These are phyloP conservation scores for Leptosomus discolor DNA, from an alignment of 2,113 vertebrate species.

Conservation along the genomic window DNA sequence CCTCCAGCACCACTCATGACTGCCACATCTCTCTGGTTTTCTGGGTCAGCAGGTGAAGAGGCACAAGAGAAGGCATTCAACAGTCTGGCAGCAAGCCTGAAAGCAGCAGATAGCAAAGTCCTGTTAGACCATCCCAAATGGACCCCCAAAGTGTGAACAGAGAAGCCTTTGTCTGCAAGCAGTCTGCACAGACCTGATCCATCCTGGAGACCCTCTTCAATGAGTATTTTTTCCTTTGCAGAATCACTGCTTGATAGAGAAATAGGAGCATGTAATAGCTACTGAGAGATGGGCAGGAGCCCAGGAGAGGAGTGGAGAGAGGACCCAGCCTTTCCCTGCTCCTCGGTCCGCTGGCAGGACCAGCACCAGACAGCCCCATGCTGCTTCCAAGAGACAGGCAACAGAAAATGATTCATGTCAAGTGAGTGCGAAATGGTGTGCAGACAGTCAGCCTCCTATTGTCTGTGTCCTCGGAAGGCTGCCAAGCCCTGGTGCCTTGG, in stretches of 20 bases:
- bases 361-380: neutral
- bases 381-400: neutral
- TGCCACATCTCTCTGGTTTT: neutral
- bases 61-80: neutral
- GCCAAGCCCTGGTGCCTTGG: conserved; percentile 53
- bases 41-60: neutral
- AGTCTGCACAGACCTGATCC: neutral
- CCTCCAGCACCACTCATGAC: neutral
- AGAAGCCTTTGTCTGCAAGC: fast-evolving
- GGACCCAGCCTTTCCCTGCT: neutral
- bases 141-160: neutral
- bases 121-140: neutral
- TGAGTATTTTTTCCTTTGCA: neutral
- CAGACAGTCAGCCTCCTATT: conserved; percentile 44
- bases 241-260: neutral
- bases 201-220: neutral
- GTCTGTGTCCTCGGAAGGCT: conserved; percentile 59
- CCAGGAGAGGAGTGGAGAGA: neutral
- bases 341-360: neutral
- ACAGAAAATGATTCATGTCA: neutral
- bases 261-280: neutral
- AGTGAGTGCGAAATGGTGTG: neutral
- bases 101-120: neutral
- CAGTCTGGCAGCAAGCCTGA: neutral
- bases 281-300: neutral